Evolutionary conservation across 2,113 vertebrate species (phyloP), one percentile per base, ranked within the genome.

Genomic region (Myiozetetes cayanensis): DNA sequence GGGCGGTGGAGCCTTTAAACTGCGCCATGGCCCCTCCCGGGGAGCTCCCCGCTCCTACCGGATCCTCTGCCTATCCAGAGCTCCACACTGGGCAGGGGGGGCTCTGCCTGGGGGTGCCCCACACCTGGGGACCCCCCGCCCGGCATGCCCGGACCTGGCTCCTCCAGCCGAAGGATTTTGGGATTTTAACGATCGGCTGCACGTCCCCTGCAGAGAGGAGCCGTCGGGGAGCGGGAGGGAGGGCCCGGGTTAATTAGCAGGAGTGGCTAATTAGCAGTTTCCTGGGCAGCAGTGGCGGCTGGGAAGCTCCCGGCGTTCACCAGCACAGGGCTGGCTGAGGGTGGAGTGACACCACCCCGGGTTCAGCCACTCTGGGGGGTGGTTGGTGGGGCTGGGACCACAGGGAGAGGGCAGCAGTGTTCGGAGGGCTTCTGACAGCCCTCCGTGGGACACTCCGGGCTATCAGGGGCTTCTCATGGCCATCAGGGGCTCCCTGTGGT

Each of bases 221-320:
- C 92, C 84, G 87, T 81, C 70, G 37, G 77, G 81, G 77, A 89
- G 76, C 55, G 4, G 43, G 88, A 91, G 93, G 74, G 87, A 94
- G 75, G 78, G 65, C 62, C 82, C 20, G 4, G 83, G 44, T 82
- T 96, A 96, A 96, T 96, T 96, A 96, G 86, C 75, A 83, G 83
- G 52, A 93, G 91, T 58, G 7, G 83, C 86, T 96, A 94, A 96
- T 96, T 87, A 90, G 96, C 75, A 76, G 89, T 59, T 96, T 94
- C 94, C 94, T 92, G 78, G 90, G 93, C 93, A 90, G 85, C 93
- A 82, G 14, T 68, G 70, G 90, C 52, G 74, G 90, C 61, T 76
- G 55, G 3, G 93, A 77, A 73, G 49, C 52, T 78, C 61, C 44
- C 7, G 44, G 23, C 3, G 0, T 39, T 80, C 0, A 0, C 30